These are phyloP conservation scores for Lycodopsis pacificus DNA, from an alignment of 2,797 vertebrate species.

Conservation along the genomic window DNA sequence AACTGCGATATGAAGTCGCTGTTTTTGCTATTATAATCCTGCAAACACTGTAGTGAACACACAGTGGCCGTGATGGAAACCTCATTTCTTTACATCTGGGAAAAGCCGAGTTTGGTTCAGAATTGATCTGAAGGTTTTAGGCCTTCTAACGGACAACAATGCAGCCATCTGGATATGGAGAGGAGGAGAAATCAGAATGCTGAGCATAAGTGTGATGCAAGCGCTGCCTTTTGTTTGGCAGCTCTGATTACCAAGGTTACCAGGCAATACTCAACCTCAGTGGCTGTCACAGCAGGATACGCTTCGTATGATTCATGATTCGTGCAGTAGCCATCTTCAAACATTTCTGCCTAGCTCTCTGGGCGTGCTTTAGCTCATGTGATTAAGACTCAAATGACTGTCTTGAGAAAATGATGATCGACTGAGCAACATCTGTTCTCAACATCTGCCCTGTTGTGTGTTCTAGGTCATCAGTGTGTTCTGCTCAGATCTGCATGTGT, in stretches of 20 bases:
- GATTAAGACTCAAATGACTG: constrained; percentile 31
- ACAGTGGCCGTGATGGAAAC: background rate
- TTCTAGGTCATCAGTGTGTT: constrained; percentile 44
- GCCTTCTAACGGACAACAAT: constrained; percentile 68
- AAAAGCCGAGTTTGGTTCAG: constrained; percentile 8
- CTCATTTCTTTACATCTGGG: background rate
- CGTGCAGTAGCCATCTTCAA: constrained; percentile 48
- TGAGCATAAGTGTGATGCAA: constrained; percentile 69
- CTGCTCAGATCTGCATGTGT: constrained; percentile 51
- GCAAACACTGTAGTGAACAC: background rate
- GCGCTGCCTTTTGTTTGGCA: constrained; percentile 75
- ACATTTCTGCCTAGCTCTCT: constrained; percentile 36
- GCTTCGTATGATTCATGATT: constrained; percentile 67
- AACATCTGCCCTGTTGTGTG: constrained; percentile 12
- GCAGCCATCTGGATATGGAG: constrained; percentile 77
- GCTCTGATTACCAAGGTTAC: constrained; percentile 83
- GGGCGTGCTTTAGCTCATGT: constrained; percentile 21
- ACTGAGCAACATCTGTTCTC: constrained; percentile 29
- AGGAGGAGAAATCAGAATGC: constrained; percentile 66
- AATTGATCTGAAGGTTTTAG: constrained; percentile 30
- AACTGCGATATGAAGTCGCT: background rate
- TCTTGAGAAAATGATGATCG: constrained; percentile 33
- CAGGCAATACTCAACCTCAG: constrained; percentile 69
- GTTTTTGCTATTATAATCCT: constrained; percentile 8
- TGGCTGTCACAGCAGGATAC: constrained; percentile 68